Percentiles rank a stretch among this genome's conserved stretches.
phyloP scores from a whole-genome alignment of 2,113 vertebrate species.

The Microtus pennsylvanicus region DNA sequence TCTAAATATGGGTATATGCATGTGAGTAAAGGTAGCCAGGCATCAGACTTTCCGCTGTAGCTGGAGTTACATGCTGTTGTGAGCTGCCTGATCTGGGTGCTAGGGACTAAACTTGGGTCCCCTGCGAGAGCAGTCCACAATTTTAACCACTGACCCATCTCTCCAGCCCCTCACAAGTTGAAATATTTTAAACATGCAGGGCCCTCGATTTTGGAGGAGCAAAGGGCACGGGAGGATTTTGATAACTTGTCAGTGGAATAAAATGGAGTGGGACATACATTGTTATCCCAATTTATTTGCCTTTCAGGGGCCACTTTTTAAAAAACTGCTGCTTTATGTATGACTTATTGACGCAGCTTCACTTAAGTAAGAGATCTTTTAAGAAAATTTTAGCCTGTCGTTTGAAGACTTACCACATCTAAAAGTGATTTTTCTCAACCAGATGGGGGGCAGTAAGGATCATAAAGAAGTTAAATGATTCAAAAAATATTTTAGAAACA shows the following conservation, averaged over 20 bases:
- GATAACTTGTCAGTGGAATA: conserved; percentile 7
- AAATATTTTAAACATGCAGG: conserved; percentile 1
- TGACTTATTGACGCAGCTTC: neutral
- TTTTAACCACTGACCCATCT: neutral
- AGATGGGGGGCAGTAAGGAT: neutral
- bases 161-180: neutral
- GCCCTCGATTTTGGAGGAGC: neutral
- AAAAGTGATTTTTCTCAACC: neutral
- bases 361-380: neutral
- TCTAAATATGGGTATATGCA: neutral
- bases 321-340: neutral
- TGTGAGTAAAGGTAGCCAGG: neutral
- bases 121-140: neutral
- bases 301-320: neutral
- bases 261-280: neutral
- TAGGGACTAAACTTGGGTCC: neutral
- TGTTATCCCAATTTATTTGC: neutral
- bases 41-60: neutral
- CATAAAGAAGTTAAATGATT: neutral
- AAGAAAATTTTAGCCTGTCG: neutral
- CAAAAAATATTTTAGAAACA: conserved; percentile 54
- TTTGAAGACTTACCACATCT: neutral
- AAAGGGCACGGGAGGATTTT: conserved; percentile 25
- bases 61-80: neutral
- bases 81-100: neutral